phyloP scores from a whole-genome alignment of 1,140 invertebrate species.

The Ips nitidus region DNA sequence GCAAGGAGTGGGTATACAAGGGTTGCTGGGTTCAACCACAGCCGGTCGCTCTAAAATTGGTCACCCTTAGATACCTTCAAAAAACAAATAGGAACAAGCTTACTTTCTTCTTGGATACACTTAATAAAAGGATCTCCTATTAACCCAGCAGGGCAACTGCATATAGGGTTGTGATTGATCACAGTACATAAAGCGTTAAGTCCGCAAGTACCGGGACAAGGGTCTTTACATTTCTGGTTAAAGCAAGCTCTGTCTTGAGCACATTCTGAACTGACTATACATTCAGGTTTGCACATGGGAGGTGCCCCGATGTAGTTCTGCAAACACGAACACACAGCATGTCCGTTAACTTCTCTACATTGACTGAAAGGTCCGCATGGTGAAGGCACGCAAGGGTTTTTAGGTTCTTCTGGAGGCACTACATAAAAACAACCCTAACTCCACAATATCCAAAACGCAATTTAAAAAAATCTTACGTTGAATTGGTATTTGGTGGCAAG shows the following conservation, averaged over 20 bases:
- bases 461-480: slow-evolving; percentile 16
- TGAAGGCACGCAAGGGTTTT: slow-evolving; percentile 65
- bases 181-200: slow-evolving; percentile 71
- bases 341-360: slow-evolving; percentile 64
- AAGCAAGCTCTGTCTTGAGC: slow-evolving; percentile 68
- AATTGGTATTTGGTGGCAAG: slow-evolving; percentile 54
- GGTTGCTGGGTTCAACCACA: slow-evolving; percentile 55
- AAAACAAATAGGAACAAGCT: slow-evolving; percentile 42
- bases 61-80: background rate
- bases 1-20: slow-evolving; percentile 77
- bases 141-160: slow-evolving; percentile 67
- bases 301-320: slow-evolving; percentile 68
- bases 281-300: slow-evolving; percentile 73
- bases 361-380: slow-evolving; percentile 72
- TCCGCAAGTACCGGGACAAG: slow-evolving; percentile 74
- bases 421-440: slow-evolving; percentile 41
- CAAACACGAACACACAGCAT: slow-evolving; percentile 72
- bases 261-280: slow-evolving; percentile 74
- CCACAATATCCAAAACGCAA: background rate
- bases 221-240: slow-evolving; percentile 74
- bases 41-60: slow-evolving; percentile 54
- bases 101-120: slow-evolving; percentile 64
- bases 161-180: slow-evolving; percentile 76
- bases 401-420: slow-evolving; percentile 49
- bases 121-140: slow-evolving; percentile 73